Evolutionary conservation across 2,113 vertebrate genomes (phyloP).

Genomic region (human (Homo sapiens)): DNA sequence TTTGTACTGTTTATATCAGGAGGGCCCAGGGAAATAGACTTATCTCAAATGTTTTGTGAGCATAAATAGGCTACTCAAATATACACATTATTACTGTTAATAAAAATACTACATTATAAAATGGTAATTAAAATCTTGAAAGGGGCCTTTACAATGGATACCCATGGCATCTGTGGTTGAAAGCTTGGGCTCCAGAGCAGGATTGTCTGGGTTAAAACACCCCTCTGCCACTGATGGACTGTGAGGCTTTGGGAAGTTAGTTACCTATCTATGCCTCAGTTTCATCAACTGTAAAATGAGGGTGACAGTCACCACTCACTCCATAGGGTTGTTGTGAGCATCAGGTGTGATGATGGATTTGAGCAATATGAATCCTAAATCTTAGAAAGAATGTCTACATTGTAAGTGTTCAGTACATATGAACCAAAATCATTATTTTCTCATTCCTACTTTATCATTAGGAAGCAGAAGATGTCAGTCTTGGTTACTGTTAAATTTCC

Average conservation of each 20-base stretch:
- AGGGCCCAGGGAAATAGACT: neutral
- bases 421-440: neutral
- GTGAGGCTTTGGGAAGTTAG: too few relatives aligned
- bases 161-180: fast-evolving
- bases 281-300: neutral
- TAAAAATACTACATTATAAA: neutral
- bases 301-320: neutral
- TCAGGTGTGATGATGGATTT: neutral
- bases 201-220: neutral
- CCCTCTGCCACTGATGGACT: neutral
- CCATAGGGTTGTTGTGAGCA: neutral
- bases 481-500: neutral
- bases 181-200: neutral
- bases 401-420: neutral
- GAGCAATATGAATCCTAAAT: neutral
- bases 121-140: neutral
- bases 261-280: neutral
- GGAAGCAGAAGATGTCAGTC: neutral
- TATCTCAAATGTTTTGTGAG: neutral
- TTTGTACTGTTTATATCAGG: neutral
- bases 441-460: neutral
- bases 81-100: neutral
- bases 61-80: neutral
- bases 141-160: neutral
- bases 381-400: neutral